Conservation (phyloP, 1,140 invertebrate species). For the Pogonognathellus flavescens region DNA sequence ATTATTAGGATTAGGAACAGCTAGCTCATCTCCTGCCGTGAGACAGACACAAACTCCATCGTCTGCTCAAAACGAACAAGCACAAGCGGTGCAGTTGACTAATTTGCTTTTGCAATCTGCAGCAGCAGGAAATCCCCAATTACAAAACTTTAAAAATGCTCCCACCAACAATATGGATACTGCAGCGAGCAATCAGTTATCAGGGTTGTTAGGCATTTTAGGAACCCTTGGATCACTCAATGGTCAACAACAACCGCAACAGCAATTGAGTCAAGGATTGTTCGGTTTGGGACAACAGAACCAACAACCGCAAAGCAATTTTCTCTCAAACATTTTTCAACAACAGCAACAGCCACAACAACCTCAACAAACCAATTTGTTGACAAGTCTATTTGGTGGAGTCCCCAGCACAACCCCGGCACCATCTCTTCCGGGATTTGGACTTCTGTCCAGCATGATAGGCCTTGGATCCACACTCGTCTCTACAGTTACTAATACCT, state of each 20-base stretch:
- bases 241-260: constrained; percentile 35
- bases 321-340: constrained; percentile 39
- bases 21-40: not conserved
- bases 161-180: constrained; percentile 39
- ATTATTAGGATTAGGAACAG: constrained; percentile 19
- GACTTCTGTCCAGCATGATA: constrained; percentile 54
- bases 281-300: constrained; percentile 39
- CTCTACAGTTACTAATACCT: constrained; percentile 44
- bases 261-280: not conserved
- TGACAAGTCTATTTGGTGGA: constrained; percentile 41
- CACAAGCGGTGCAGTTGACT: constrained; percentile 38
- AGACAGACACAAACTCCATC: constrained; percentile 18
- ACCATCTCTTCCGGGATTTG: constrained; percentile 15
- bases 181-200: constrained; percentile 57
- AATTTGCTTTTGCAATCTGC: constrained; percentile 55
- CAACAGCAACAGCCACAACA: not conserved
- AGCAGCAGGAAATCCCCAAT: not conserved
- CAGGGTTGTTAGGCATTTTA: constrained; percentile 52
- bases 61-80: constrained; percentile 26
- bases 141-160: constrained; percentile 57
- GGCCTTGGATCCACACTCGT: constrained; percentile 55
- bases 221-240: constrained; percentile 54
- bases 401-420: not conserved
- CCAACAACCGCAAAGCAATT: constrained; percentile 12
- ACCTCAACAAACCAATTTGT: constrained; percentile 1